These are phyloP conservation scores for Euthynnus affinis DNA, from an alignment of 2,797 vertebrate genomes.

Conservation along the genomic window DNA sequence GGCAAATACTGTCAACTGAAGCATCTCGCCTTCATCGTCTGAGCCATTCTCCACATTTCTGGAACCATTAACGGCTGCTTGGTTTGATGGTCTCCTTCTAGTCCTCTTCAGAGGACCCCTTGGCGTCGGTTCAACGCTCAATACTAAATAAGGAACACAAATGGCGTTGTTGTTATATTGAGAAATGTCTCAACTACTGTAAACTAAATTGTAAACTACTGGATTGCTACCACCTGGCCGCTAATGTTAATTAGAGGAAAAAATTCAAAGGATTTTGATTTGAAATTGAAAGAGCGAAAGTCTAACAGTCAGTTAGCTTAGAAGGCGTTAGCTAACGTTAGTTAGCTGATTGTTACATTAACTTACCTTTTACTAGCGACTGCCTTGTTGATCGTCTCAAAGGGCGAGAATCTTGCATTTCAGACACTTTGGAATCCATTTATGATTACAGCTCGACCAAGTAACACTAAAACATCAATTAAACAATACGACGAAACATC, in stretches of 20 bases:
- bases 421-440: conserved; percentile 69
- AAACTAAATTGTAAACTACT: no score
- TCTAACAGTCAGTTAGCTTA: conserved; percentile 14
- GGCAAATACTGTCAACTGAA: background rate
- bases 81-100: conserved; percentile 14
- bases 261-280: fast-evolving
- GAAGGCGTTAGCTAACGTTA: conserved; percentile 32
- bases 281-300: background rate
- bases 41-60: conserved; percentile 45
- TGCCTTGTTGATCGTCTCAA: conserved; percentile 68
- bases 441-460: background rate
- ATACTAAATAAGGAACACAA: conserved; percentile 29
- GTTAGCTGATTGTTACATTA: background rate
- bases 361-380: conserved; percentile 51
- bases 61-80: conserved; percentile 60
- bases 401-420: fast-evolving
- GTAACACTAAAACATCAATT: background rate
- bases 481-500: conserved; percentile 33
- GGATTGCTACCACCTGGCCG: background rate
- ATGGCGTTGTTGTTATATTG: no score
- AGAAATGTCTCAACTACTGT: background rate
- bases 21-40: conserved; percentile 60
- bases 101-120: conserved; percentile 74
- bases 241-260: background rate
- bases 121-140: conserved; percentile 47